Evolutionary conservation across 1,140 invertebrate species (phyloP).

Genomic region (Eupristina koningsbergeri): DNA sequence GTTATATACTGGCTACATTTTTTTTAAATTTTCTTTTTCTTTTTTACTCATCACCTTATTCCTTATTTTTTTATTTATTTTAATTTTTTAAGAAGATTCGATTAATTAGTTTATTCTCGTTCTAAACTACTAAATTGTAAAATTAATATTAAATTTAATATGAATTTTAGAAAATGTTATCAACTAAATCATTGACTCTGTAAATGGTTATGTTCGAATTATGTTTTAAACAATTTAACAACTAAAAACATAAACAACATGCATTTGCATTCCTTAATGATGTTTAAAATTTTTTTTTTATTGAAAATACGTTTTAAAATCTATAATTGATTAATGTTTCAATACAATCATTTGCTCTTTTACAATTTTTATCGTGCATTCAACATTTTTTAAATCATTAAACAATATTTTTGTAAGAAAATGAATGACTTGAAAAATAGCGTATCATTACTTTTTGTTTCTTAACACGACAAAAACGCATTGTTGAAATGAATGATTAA

Average conservation of each 20-base stretch:
- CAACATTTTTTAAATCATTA: too few relatives aligned
- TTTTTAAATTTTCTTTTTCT: background rate
- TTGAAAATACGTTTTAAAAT: too few relatives aligned
- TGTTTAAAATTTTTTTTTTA: background rate
- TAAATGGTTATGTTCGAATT: too few relatives aligned
- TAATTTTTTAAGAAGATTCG: background rate
- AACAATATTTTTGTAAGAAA: background rate
- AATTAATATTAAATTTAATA: constrained; percentile 38
- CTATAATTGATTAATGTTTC: too few relatives aligned
- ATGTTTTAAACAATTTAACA: too few relatives aligned
- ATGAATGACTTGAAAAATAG: background rate
- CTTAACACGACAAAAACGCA: background rate
- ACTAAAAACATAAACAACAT: too few relatives aligned
- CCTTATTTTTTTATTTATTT: background rate
- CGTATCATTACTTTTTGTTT: background rate
- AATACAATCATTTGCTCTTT: too few relatives aligned
- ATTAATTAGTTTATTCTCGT: background rate
- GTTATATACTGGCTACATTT: background rate
- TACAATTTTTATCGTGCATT: too few relatives aligned
- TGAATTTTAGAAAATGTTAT: too few relatives aligned
- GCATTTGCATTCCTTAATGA: too few relatives aligned
- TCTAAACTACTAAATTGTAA: constrained; percentile 7
- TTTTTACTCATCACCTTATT: background rate
- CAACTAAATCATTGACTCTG: too few relatives aligned
- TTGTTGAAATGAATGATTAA: background rate